Percentiles rank a stretch among this genome's conserved stretches.
phyloP scores from a whole-genome alignment of 2,113 vertebrate species.

The Lepidothrix coronata region DNA sequence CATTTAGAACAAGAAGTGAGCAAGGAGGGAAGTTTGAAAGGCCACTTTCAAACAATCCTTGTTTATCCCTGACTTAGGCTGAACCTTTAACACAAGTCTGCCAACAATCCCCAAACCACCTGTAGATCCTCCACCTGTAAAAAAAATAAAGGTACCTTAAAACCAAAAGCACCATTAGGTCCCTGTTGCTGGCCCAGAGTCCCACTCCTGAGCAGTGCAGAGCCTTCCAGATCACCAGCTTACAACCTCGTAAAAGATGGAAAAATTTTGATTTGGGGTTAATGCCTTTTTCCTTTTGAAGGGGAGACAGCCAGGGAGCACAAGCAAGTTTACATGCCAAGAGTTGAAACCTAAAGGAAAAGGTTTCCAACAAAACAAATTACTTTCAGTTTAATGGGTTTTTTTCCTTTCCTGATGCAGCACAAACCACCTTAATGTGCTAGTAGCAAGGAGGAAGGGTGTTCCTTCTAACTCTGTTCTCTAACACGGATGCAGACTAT shows the following conservation, averaged over 20 bases:
- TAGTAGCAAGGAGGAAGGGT: neutral
- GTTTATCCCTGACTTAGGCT: neutral
- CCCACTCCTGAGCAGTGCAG: neutral
- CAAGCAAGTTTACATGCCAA: neutral
- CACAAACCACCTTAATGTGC: neutral
- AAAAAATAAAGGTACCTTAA: neutral
- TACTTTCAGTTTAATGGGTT: neutral
- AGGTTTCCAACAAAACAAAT: neutral
- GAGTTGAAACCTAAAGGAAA: neutral
- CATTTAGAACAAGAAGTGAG: neutral
- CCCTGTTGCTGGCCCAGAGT: neutral
- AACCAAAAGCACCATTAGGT: neutral
- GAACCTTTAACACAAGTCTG: neutral
- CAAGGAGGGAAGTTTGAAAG: neutral
- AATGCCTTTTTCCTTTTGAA: neutral
- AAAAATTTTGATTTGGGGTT: neutral
- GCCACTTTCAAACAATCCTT: neutral
- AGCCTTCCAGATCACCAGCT: neutral
- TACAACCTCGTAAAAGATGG: neutral
- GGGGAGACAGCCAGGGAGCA: neutral
- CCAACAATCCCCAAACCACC: neutral
- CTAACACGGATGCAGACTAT: neutral
- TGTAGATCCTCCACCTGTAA: neutral
- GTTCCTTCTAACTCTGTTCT: neutral
- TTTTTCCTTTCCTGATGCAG: neutral